Conservation (phyloP, 2,113 vertebrate species). For the Gasterosteus aculeatus region DNA sequence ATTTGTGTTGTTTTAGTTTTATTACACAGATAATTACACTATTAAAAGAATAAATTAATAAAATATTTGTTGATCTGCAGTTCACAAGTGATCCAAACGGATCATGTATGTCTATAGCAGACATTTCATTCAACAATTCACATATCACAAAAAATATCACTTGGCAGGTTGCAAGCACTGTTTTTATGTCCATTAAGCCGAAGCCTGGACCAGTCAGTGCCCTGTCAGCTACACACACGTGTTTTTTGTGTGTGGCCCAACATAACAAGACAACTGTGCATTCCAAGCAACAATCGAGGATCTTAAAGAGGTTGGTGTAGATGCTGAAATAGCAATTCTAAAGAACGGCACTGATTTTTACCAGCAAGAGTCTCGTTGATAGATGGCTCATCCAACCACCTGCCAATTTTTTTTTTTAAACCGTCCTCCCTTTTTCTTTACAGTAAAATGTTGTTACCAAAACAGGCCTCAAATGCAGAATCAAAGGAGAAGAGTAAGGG, state of each 20-base stretch:
- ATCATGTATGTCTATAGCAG: not conserved
- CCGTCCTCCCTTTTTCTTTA: no score
- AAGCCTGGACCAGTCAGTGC: not conserved
- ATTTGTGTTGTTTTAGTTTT: no score
- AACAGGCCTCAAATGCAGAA: not conserved
- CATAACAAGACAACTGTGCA: not conserved
- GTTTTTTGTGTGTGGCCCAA: not conserved
- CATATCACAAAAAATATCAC: not conserved
- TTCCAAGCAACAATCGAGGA: no score
- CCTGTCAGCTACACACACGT: not conserved
- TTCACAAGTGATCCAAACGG: no score
- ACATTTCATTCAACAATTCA: not conserved
- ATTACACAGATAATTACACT: no score
- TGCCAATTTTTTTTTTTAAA: not conserved
- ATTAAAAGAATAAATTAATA: no score
- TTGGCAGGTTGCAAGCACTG: not conserved
- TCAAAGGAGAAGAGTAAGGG: constrained; percentile 17
- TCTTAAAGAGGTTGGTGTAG: not conserved
- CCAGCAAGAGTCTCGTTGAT: not conserved
- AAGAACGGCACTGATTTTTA: not conserved
- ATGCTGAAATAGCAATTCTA: not conserved
- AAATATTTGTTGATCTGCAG: no score
- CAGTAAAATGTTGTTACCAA: not conserved
- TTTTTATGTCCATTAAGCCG: not conserved
- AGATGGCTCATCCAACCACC: not conserved